phyloP scores from a whole-genome alignment of 2,888 invertebrate genomes.

The Diogma glabrata region DNA sequence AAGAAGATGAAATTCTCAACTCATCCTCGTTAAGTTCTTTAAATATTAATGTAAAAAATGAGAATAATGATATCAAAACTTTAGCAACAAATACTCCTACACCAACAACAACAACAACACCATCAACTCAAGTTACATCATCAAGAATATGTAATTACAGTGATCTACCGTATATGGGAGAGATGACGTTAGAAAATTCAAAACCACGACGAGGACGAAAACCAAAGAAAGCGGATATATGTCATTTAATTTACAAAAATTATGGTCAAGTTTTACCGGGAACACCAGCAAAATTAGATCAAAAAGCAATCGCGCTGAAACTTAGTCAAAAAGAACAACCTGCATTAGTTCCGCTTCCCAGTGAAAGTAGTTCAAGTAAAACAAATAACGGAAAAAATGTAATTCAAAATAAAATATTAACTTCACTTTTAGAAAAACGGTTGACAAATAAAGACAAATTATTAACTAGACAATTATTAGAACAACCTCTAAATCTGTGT shows the following conservation, averaged over 20 bases:
- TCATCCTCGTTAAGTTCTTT: too few relatives aligned
- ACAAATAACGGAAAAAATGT: background rate
- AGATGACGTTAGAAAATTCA: constrained; percentile 79
- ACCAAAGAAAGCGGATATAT: constrained; percentile 86
- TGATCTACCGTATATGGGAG: constrained; percentile 85
- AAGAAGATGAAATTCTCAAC: constrained; percentile 46
- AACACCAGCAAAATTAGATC: constrained; percentile 44
- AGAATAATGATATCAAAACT: constrained; percentile 11
- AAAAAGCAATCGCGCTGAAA: constrained; percentile 19
- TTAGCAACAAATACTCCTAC: constrained; percentile 23
- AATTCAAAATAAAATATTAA: constrained; percentile 47
- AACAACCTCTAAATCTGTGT: constrained; percentile 75
- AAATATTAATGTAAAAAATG: constrained; percentile 1
- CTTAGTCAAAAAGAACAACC: background rate
- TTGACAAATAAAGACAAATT: constrained; percentile 35
- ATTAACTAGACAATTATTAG: constrained; percentile 27
- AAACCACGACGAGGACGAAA: constrained; percentile 78
- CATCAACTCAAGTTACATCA: constrained; percentile 25
- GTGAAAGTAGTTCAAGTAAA: background rate
- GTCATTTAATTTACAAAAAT: constrained; percentile 82
- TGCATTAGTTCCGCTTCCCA: background rate
- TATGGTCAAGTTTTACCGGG: constrained; percentile 78
- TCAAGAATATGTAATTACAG: constrained; percentile 55
- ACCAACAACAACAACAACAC: constrained; percentile 19
- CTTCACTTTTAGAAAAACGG: constrained; percentile 56